Evolutionary conservation across 2,797 vertebrate species (phyloP).

Genomic region (Naso thynnoides): DNA sequence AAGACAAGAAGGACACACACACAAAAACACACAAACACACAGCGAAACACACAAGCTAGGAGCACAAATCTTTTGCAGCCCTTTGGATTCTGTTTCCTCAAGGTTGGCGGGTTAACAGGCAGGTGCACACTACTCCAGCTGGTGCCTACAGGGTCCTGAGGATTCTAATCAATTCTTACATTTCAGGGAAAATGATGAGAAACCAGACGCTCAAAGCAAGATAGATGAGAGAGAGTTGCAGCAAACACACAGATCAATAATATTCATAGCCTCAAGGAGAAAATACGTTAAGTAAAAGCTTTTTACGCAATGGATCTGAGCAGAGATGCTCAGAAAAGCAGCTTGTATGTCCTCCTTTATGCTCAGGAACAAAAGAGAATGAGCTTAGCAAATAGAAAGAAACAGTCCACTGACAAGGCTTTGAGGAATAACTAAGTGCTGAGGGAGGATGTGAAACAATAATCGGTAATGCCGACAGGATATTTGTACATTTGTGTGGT

Average conservation of each 20-base stretch:
- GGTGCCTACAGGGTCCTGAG: conserved; percentile 64
- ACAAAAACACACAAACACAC: too few species aligned
- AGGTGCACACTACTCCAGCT: conserved; percentile 66
- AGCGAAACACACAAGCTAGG: too few species aligned
- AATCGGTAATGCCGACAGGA: neutral
- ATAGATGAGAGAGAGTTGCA: conserved; percentile 76
- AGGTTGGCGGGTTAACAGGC: conserved; percentile 73
- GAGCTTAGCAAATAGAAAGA: conserved; percentile 23
- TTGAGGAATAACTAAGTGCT: neutral
- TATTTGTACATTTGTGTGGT: conserved; percentile 12
- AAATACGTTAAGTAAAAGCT: conserved; percentile 77
- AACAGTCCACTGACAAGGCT: conserved; percentile 5
- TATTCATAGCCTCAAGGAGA: conserved; percentile 79
- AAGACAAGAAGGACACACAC: conserved; percentile 7
- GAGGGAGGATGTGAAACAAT: conserved; percentile 3
- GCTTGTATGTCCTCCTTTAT: conserved; percentile 36
- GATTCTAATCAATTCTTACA: conserved; percentile 83
- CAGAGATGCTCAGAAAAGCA: conserved; percentile 49
- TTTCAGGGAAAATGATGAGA: conserved; percentile 83
- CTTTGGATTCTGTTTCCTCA: conserved; percentile 58
- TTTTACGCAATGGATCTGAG: conserved; percentile 74
- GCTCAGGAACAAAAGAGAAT: conserved; percentile 22
- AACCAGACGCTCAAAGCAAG: conserved; percentile 77
- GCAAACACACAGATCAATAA: conserved; percentile 85
- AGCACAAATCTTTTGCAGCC: conserved; percentile 18